These are phyloP conservation scores for Neostethus bicornis DNA, from an alignment of 2,797 vertebrate genomes.

Conservation along the genomic window DNA sequence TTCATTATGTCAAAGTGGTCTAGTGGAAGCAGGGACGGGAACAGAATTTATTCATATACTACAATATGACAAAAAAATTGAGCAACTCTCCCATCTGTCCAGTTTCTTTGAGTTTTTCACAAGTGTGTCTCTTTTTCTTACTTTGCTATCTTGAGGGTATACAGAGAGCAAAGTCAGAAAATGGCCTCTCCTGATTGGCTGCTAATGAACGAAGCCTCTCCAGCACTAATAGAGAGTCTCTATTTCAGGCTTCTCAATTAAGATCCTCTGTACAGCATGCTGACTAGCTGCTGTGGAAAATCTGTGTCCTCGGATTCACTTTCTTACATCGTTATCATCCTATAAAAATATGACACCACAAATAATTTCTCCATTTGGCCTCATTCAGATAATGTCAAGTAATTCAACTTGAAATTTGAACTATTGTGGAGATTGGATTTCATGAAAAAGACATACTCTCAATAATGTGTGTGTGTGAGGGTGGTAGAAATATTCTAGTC, in stretches of 20 bases:
- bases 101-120: slow-evolving; percentile 46
- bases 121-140: slow-evolving; percentile 36
- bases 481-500: too few relatives aligned
- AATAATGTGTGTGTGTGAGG: too few relatives aligned
- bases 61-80: slow-evolving; percentile 11
- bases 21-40: neutral
- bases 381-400: neutral
- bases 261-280: slow-evolving; percentile 51
- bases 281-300: slow-evolving; percentile 54
- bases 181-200: slow-evolving; percentile 49
- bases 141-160: slow-evolving; percentile 45
- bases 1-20: slow-evolving; percentile 13
- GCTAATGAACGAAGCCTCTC: slow-evolving; percentile 49
- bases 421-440: too few relatives aligned
- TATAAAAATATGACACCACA: slow-evolving; percentile 21
- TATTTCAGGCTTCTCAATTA: slow-evolving; percentile 76
- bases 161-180: slow-evolving; percentile 51
- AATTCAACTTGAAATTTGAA: neutral
- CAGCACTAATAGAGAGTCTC: slow-evolving; percentile 64
- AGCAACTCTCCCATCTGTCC: slow-evolving; percentile 11
- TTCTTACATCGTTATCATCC: slow-evolving; percentile 31
- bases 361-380: slow-evolving; percentile 15
- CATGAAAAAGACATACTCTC: too few relatives aligned
- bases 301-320: slow-evolving; percentile 39
- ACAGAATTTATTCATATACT: neutral